Base-by-base conservation (phyloP, 2,797 vertebrate species). In the Etheostoma perlongum region DNA sequence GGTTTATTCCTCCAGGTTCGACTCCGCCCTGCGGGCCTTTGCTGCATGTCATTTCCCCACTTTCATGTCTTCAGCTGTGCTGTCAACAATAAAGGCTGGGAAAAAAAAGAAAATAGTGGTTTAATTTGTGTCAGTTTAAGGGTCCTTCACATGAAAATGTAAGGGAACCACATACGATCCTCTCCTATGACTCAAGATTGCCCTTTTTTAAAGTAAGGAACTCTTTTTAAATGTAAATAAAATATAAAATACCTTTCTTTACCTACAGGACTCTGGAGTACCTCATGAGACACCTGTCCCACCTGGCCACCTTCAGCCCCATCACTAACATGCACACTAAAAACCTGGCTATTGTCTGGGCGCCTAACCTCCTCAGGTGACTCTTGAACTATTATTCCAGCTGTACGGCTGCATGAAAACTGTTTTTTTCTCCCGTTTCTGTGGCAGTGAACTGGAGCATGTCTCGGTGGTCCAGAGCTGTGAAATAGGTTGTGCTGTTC, bases 291-390 rank as follows among this genome's bases (percentile, higher is more conserved):
- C 98, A 99, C 84, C 94, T 99, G 57, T 96, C 98, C 89, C 94
- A 93, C n/a, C 91, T 99, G 2, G 98, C 98, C 54, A 97, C 98
- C 72, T 99, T 98, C 89, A 98, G 98, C 88, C 94, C 96, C 77
- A 92, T 97, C 91, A 99, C 98, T 51, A 99, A 97, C 78, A 99
- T 99, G 98, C 98, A 99, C 90, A 98, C 96, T 7, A 99, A 99
- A 91, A 99, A 99, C 91, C 88, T 99, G 68, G 98, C 98, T 2
- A 99, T 99, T 0, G 98, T 99, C 83, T 99, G 98, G 98, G 98
- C 98, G 12, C 98, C 98, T 36, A 99, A 99, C 91, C 94, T 99
- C 67, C 95, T 99, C 79, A 96, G 98, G 98, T 99, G 67, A 92
- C 42, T 47, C n/a, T 51, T 57, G 9, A 33, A 54, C 52, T 54